Conservation (phyloP, 35 echinoderm and acorn worm species). For the Antedon bifida region DNA sequence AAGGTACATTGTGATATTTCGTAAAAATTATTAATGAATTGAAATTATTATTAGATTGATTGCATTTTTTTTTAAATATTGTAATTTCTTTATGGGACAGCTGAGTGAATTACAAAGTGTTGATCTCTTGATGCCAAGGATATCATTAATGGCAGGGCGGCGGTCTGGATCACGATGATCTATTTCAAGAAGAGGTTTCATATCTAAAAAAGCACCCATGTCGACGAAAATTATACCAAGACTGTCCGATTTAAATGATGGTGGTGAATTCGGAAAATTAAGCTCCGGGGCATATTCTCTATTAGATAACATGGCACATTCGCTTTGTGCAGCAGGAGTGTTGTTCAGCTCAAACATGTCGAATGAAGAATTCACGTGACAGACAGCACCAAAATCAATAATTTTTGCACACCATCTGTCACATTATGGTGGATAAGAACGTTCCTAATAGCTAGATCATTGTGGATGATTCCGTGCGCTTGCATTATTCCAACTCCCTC, state of each 20-base stretch:
- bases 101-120: neutral
- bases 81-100: no score
- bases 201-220: neutral
- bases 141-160: neutral
- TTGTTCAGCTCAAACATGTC: neutral
- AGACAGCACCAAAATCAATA: neutral
- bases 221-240: neutral
- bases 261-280: neutral
- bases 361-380: neutral
- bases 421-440: neutral
- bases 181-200: neutral
- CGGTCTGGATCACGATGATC: neutral
- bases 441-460: neutral
- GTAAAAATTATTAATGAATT: no score
- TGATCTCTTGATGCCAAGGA: neutral
- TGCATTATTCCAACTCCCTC: neutral
- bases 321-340: neutral
- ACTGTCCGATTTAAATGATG: neutral
- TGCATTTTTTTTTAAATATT: no score
- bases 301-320: neutral
- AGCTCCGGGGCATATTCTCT: neutral
- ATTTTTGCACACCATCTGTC: neutral
- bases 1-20: no score
- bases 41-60: no score
- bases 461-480: neutral